Base-by-base conservation (phyloP, 2,797 vertebrate species). In the Takifugu rubripes region DNA sequence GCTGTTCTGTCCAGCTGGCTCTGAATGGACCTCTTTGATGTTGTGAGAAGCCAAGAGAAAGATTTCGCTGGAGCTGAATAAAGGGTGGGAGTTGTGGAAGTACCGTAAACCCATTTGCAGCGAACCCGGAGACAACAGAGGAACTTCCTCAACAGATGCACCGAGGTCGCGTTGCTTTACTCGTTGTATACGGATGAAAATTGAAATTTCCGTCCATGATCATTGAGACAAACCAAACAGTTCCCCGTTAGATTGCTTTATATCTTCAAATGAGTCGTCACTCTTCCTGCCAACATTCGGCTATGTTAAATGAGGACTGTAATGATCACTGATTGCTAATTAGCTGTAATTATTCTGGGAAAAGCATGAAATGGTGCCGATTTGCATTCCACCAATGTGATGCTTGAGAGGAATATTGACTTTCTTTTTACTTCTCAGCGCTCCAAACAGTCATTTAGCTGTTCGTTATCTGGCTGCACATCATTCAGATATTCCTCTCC, bases 1-100 rank as follows among this genome's bases (percentile, higher is more conserved):
- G 64, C 70, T 69, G 59, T 40, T 54, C 67, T 44, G 70, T 79
- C 81, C 81, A 88, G 75, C 80, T 87, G 83, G 87, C 79, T 78
- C 56, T 46, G 49, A 75, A 59, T 66, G 14, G 15, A 59, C 64
- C 31, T 43, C 78, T 87, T 87, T 85, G 85, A 88, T 84, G 82
- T 83, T 47, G 50, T 54, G 15, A 54, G 54, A 67, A 56, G 72
- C 76, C 60, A 74, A 70, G 70, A 74, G 54, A 75, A 70, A 46
- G 21, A 21, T n/a, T 63, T 36, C 48, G 54, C 73, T 79, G 75
- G 76, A 80, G 75, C 64, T 70, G 67, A 77, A 85, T 81, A 67
- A 83, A 77, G 68, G 72, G 45, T 40, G 53, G 56, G 75, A 74
- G 70, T 71, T 76, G 61, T 63, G 68, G 73, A 74, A 25, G 3